A percentile compares a stretch with the other conserved stretches of the same genome.
Conservation (phyloP, 2,888 invertebrate genomes). For the Camptogramma bilineatum region DNA sequence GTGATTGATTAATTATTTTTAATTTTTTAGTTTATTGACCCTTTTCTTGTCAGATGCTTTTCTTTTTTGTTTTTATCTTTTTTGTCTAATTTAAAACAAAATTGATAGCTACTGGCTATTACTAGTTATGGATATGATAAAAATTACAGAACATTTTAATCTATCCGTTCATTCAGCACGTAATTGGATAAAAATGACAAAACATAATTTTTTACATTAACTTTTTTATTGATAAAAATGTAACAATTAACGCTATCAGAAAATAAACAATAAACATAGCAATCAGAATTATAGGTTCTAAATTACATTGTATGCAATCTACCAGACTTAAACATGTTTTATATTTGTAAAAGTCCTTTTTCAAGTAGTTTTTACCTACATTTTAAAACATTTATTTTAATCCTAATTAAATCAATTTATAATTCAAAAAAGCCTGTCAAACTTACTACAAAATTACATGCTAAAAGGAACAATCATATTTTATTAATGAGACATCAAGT, state of each 20-base stretch:
- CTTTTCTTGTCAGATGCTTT: too few species aligned
- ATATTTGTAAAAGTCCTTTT: neutral
- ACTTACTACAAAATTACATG: neutral
- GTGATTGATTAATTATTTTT: too few species aligned
- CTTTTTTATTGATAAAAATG: conserved; percentile 44
- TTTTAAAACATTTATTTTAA: neutral
- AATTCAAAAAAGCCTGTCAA: conserved; percentile 3
- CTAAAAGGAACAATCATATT: conserved; percentile 5
- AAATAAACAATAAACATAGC: conserved; percentile 58
- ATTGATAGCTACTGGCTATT: neutral
- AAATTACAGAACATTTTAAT: neutral
- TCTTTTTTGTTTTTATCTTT: too few species aligned
- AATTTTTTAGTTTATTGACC: too few species aligned
- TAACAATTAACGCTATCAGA: conserved; percentile 49
- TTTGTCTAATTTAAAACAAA: too few species aligned
- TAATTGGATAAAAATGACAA: conserved; percentile 40
- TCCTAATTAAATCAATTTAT: neutral
- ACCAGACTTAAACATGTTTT: neutral
- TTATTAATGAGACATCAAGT: neutral
- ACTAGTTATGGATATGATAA: neutral
- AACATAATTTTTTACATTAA: conserved; percentile 42
- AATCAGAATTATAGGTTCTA: conserved; percentile 53
- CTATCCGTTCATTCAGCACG: neutral
- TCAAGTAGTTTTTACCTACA: neutral
- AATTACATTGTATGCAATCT: conserved; percentile 36